phyloP scores from a whole-genome alignment of 1,140 invertebrate species.

The Apolygus lucorum region DNA sequence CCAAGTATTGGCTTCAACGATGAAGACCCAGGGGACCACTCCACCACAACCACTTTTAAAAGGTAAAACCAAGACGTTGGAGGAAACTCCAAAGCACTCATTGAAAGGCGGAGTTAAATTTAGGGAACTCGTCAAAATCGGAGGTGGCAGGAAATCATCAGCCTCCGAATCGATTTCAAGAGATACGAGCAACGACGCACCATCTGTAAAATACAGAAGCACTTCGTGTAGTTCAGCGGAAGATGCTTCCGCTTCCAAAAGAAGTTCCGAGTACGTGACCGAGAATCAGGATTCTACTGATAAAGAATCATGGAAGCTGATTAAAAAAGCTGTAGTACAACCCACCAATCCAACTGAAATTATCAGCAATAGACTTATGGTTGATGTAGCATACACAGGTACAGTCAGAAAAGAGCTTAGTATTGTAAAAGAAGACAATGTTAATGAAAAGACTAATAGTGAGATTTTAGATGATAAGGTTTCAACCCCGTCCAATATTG shows the following conservation, averaged over 20 bases:
- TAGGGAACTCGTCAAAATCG: neutral
- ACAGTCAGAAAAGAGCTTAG: conserved; percentile 4
- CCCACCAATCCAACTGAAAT: conserved; percentile 5
- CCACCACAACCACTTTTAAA: neutral
- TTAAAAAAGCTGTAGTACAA: conserved; percentile 19
- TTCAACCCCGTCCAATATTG: neutral
- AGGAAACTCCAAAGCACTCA: too few species aligned
- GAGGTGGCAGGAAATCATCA: neutral
- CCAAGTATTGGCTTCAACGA: conserved; percentile 28
- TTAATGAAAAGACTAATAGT: neutral
- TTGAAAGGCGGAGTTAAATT: neutral
- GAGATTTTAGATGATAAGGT: neutral
- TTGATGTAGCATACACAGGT: neutral
- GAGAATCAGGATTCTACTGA: neutral
- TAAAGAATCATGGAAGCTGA: conserved; percentile 22
- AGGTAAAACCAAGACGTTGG: neutral
- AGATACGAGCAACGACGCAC: neutral
- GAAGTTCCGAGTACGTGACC: neutral
- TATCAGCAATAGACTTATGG: neutral
- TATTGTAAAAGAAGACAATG: neutral
- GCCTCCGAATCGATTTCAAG: neutral
- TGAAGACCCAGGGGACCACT: conserved; percentile 29
- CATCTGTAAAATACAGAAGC: neutral
- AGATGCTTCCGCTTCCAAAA: neutral
- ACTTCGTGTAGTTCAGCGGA: neutral